Conservation (phyloP, 2,113 vertebrate species). For the Tragelaphus buxtoni region DNA sequence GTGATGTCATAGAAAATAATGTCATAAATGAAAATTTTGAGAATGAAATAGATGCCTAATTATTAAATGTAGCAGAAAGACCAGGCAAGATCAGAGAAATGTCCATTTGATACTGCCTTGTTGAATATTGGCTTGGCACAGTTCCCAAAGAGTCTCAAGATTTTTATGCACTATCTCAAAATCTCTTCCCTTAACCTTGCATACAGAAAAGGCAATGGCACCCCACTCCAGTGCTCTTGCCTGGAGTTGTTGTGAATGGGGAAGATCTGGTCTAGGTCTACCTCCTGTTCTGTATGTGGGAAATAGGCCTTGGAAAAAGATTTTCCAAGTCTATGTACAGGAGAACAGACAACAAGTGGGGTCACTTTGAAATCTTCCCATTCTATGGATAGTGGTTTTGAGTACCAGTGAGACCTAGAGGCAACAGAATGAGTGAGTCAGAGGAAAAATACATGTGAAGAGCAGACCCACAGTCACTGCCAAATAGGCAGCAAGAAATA, state of each 20-base stretch:
- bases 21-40: neutral
- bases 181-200: neutral
- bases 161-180: neutral
- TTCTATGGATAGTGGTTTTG: neutral
- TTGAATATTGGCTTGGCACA: neutral
- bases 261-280: neutral
- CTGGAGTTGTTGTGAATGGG: neutral
- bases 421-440: neutral
- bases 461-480: neutral
- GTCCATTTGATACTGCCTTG: neutral
- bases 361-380: neutral
- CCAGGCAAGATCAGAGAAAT: neutral
- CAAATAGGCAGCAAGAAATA: neutral
- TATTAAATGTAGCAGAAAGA: neutral
- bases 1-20: neutral
- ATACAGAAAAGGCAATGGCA: neutral
- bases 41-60: neutral
- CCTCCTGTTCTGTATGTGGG: neutral
- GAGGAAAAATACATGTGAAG: neutral
- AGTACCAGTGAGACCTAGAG: neutral
- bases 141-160: neutral
- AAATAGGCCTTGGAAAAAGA: neutral
- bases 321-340: neutral
- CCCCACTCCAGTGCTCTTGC: too few species aligned
- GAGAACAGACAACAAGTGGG: neutral